Percentiles rank a stretch among this genome's conserved stretches.
phyloP scores from a whole-genome alignment of 2,797 vertebrate species.

The Pipistrellus kuhlii region DNA sequence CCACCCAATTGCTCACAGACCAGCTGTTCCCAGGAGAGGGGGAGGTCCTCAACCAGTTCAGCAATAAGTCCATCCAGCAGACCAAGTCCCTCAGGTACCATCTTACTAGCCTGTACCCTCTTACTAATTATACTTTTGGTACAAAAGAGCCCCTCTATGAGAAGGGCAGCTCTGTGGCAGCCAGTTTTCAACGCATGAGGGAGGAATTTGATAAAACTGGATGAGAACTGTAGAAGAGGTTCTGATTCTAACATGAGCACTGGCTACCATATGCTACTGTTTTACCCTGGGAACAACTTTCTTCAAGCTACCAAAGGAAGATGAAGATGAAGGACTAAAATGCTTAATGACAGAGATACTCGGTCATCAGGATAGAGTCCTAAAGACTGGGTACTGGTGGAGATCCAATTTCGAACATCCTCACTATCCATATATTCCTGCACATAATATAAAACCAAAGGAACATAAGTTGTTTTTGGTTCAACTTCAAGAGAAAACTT shows the following conservation, averaged over 20 bases:
- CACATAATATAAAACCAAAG: slow-evolving; percentile 95
- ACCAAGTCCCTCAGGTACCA: slow-evolving; percentile 96
- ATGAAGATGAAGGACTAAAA: slow-evolving; percentile 98
- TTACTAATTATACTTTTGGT: slow-evolving; percentile 98
- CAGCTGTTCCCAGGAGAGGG: slow-evolving; percentile 94
- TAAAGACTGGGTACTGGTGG: slow-evolving; percentile 94
- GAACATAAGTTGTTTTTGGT: slow-evolving; percentile 95
- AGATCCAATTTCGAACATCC: neutral
- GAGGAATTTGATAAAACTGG: slow-evolving; percentile 99
- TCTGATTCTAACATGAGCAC: slow-evolving; percentile 97
- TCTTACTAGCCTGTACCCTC: slow-evolving; percentile 94
- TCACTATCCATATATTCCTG: slow-evolving; percentile 89
- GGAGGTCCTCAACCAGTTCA: slow-evolving; percentile 92
- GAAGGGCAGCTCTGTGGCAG: slow-evolving; percentile 98
- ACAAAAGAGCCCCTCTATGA: slow-evolving; percentile 98
- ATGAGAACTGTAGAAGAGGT: slow-evolving; percentile 98
- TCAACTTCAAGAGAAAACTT: slow-evolving; percentile 95
- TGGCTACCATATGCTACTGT: slow-evolving; percentile 95
- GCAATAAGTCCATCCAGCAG: slow-evolving; percentile 96
- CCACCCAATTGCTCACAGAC: slow-evolving; percentile 95
- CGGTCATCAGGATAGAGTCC: slow-evolving; percentile 78
- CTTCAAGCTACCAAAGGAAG: slow-evolving; percentile 97
- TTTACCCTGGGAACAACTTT: slow-evolving; percentile 97
- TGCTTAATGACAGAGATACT: slow-evolving; percentile 95
- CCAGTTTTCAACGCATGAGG: slow-evolving; percentile 97